These are phyloP conservation scores for Aphis craccivora DNA, from an alignment of 1,140 invertebrate genomes.

Conservation along the genomic window DNA sequence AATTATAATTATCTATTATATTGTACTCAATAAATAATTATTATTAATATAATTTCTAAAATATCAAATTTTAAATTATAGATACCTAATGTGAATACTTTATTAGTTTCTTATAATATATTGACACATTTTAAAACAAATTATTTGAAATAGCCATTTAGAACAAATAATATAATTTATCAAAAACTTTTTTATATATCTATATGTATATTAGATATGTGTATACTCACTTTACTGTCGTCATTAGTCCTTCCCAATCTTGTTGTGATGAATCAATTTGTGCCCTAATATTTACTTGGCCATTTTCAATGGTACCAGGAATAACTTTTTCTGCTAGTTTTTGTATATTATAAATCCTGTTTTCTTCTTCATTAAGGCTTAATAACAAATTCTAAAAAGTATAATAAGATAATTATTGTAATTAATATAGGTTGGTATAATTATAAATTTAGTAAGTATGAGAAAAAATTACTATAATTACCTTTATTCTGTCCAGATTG, in stretches of 20 bases:
- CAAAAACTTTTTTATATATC: background rate
- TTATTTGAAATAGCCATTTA: background rate
- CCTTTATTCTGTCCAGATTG: slow-evolving; percentile 88
- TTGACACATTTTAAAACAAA: background rate
- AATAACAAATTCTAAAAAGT: slow-evolving; percentile 74
- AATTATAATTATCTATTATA: too few species aligned
- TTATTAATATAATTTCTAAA: background rate
- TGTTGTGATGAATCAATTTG: slow-evolving; percentile 88
- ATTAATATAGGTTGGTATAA: background rate
- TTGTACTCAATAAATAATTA: background rate
- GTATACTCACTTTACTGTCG: slow-evolving; percentile 70
- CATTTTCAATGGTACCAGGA: slow-evolving; percentile 83
- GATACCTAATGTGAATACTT: background rate
- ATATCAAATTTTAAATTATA: background rate
- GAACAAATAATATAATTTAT: background rate
- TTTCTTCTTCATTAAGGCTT: slow-evolving; percentile 84
- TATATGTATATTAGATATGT: background rate
- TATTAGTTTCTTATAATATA: background rate
- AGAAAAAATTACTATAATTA: slow-evolving; percentile 61
- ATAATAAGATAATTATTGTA: background rate
- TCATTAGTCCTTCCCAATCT: slow-evolving; percentile 86
- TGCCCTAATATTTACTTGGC: slow-evolving; percentile 83
- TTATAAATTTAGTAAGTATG: background rate
- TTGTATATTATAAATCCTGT: slow-evolving; percentile 80
- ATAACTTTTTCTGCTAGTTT: slow-evolving; percentile 87